Evolutionary conservation across 1,140 invertebrate genomes (phyloP).

Genomic region (Zeugodacus cucurbitae): DNA sequence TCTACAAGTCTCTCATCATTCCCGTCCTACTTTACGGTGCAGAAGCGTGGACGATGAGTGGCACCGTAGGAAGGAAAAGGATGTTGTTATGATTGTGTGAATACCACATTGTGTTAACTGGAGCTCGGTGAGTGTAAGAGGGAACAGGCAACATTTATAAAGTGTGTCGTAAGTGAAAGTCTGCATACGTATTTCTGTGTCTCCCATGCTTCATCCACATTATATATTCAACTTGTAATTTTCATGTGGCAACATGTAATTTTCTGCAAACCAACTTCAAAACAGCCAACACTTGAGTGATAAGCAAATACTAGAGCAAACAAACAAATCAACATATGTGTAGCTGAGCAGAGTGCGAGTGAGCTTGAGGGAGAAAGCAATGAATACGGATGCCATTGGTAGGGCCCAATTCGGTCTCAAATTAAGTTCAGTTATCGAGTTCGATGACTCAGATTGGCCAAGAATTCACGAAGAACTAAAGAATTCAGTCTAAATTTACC

Average conservation of each 20-base stretch:
- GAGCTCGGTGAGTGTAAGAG: not conserved
- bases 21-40: no score
- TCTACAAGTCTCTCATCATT: no score
- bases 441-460: no score
- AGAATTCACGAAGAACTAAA: no score
- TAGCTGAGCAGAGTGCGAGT: not conserved
- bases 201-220: not conserved
- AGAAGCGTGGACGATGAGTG: no score
- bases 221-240: constrained; percentile 1
- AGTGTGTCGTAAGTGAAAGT: not conserved
- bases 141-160: not conserved
- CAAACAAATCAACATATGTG: not conserved
- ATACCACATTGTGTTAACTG: no score
- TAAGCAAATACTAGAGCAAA: not conserved
- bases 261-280: not conserved
- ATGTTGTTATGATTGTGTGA: no score
- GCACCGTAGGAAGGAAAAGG: not conserved
- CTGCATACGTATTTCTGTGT: not conserved
- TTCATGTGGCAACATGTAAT: not conserved
- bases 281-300: constrained; percentile 22
- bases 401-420: no score
- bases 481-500: no score
- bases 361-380: not conserved
- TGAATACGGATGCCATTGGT: not conserved
- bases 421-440: no score